Evolutionary conservation across 2,888 invertebrate genomes (phyloP).

Genomic region (Agrotis ipsilon): DNA sequence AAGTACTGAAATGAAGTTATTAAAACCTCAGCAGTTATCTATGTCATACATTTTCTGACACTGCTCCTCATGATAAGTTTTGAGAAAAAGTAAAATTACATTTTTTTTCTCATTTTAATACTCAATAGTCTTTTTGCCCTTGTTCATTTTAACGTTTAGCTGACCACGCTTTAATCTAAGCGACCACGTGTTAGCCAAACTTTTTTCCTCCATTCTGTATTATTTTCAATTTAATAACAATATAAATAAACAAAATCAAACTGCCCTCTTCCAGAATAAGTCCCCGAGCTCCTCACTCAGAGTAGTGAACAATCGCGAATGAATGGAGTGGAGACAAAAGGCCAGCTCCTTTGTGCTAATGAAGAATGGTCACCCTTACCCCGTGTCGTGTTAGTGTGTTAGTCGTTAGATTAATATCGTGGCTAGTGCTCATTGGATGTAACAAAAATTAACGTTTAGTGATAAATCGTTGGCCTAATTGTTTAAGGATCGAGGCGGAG

Average conservation of each 20-base stretch:
- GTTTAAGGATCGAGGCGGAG: neutral
- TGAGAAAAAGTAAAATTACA: no score
- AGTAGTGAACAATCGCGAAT: constrained; percentile 88
- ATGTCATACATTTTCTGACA: no score
- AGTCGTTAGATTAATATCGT: constrained; percentile 85
- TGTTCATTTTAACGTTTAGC: no score
- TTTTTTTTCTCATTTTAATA: no score
- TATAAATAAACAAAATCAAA: constrained; percentile 16
- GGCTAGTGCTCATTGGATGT: constrained; percentile 63
- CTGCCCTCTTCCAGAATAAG: constrained; percentile 72
- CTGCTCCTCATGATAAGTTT: no score
- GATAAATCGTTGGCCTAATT: constrained; percentile 47
- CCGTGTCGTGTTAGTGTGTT: constrained; percentile 83
- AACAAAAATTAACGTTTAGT: constrained; percentile 63
- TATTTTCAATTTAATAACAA: no score
- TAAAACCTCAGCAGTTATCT: neutral
- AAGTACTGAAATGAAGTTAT: no score
- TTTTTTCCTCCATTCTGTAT: no score
- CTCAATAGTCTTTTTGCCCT: no score
- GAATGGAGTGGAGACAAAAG: constrained; percentile 89
- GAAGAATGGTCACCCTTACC: constrained; percentile 89
- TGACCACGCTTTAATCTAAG: no score
- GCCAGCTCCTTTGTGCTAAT: constrained; percentile 87
- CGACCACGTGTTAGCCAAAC: no score
- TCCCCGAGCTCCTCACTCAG: constrained; percentile 73